Conservation (phyloP, 1,140 invertebrate genomes). For the Meloidogyne floridensis region DNA sequence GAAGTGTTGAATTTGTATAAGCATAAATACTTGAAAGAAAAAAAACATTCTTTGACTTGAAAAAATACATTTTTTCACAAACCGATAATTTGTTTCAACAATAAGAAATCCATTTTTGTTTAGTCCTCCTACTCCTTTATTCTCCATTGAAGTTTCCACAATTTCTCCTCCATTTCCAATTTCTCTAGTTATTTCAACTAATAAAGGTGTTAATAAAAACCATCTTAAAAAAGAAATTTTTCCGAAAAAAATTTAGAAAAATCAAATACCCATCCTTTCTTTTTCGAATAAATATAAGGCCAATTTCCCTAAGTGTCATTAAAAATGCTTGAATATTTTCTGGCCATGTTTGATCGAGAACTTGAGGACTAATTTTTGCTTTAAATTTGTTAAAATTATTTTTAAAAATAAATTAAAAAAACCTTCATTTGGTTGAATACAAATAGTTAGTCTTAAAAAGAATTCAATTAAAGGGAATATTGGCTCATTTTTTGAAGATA, state of each 20-base stretch:
- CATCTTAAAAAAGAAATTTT: slow-evolving; percentile 27
- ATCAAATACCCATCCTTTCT: slow-evolving; percentile 45
- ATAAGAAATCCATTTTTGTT: slow-evolving; percentile 43
- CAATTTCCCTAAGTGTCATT: slow-evolving; percentile 45
- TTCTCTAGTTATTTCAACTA: neutral
- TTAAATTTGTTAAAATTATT: neutral
- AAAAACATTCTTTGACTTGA: neutral
- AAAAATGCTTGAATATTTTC: slow-evolving; percentile 43
- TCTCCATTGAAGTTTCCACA: neutral
- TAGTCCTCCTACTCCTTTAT: neutral
- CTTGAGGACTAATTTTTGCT: slow-evolving; percentile 15
- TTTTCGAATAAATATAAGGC: slow-evolving; percentile 51
- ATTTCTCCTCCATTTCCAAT: neutral
- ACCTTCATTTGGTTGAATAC: slow-evolving; percentile 29
- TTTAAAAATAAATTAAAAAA: neutral
- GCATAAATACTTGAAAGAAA: slow-evolving; percentile 35
- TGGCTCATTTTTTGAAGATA: slow-evolving; percentile 22
- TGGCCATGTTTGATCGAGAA: slow-evolving; percentile 37
- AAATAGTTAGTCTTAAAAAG: slow-evolving; percentile 38
- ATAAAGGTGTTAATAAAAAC: slow-evolving; percentile 30
- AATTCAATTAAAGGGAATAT: slow-evolving; percentile 39
- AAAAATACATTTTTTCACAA: neutral
- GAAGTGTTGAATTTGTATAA: slow-evolving; percentile 52
- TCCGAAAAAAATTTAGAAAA: neutral
- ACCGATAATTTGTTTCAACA: slow-evolving; percentile 49